phyloP scores from a whole-genome alignment of 2,888 invertebrate genomes.

The Ennomos quercinarius region DNA sequence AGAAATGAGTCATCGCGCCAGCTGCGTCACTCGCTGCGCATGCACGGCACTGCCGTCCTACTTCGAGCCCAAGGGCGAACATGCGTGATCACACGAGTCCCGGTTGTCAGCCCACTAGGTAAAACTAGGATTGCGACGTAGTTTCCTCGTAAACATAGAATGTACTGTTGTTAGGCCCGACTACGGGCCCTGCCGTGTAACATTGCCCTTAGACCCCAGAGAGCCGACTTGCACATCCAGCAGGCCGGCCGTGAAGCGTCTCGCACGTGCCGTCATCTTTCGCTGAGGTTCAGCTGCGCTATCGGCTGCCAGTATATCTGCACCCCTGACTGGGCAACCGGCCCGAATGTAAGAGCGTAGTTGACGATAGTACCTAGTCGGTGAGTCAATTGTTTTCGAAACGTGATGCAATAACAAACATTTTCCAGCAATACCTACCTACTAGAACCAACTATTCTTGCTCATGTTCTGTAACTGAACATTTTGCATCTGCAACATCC shows the following conservation, averaged over 20 bases:
- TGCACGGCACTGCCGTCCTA: conserved; percentile 53
- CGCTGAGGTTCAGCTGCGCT: conserved; percentile 35
- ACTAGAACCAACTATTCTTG: background rate
- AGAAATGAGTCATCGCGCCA: conserved; percentile 52
- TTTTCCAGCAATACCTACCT: background rate
- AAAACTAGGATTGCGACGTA: conserved; percentile 74
- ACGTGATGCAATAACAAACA: conserved; percentile 7
- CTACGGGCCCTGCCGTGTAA: conserved; percentile 66
- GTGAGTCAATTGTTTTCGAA: conserved; percentile 58
- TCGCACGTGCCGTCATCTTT: conserved; percentile 32
- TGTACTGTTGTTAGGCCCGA: conserved; percentile 55
- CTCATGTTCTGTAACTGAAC: background rate
- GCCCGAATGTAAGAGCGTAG: conserved; percentile 33
- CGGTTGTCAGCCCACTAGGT: conserved; percentile 84
- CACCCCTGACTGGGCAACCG: conserved; percentile 21
- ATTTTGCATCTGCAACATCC: background rate
- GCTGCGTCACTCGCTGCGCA: conserved; percentile 47
- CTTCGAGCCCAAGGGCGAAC: conserved; percentile 57
- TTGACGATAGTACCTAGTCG: conserved; percentile 36
- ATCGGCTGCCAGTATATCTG: conserved; percentile 37
- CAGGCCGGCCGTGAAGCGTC: conserved; percentile 38
- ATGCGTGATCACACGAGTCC: conserved; percentile 61
- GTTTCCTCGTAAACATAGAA: conserved; percentile 53
- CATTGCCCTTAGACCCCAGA: conserved; percentile 75
- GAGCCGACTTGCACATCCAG: conserved; percentile 45